phyloP scores from a whole-genome alignment of 2,888 invertebrate genomes.

The Andrena bucephala region DNA sequence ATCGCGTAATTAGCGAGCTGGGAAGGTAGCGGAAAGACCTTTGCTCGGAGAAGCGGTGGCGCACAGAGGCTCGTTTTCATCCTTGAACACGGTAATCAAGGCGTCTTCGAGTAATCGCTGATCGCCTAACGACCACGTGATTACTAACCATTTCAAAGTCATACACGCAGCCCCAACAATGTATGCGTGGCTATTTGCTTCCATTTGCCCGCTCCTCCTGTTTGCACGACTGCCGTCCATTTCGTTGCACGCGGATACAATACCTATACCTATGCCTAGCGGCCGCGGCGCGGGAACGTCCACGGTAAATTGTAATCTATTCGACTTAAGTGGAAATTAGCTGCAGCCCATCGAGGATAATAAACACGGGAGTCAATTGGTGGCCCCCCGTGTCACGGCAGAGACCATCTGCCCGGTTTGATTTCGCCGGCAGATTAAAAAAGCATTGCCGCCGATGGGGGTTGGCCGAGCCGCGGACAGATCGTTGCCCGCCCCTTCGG shows the following conservation, averaged over 20 bases:
- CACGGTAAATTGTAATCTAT: constrained; percentile 27
- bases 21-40: constrained; percentile 26
- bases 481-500: constrained; percentile 34
- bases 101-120: constrained; percentile 36
- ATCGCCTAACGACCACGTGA: constrained; percentile 48
- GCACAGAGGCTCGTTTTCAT: constrained; percentile 37
- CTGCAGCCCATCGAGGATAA: constrained; percentile 24
- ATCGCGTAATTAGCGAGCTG: constrained; percentile 42
- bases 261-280: neutral
- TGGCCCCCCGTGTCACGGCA: neutral
- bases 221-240: neutral
- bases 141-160: constrained; percentile 22
- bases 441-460: constrained; percentile 23
- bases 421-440: constrained; percentile 33
- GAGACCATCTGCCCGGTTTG: neutral
- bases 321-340: constrained; percentile 40
- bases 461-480: constrained; percentile 48
- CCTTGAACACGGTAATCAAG: constrained; percentile 41
- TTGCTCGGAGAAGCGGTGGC: constrained; percentile 7
- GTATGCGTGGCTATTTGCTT: constrained; percentile 28
- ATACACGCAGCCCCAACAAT: constrained; percentile 23
- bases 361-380: constrained; percentile 35
- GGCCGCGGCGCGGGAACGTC: neutral
- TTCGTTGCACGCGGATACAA: neutral
- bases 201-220: constrained; percentile 15